Conservation (phyloP, 2,797 vertebrate genomes). For the Australoheros facetus region DNA sequence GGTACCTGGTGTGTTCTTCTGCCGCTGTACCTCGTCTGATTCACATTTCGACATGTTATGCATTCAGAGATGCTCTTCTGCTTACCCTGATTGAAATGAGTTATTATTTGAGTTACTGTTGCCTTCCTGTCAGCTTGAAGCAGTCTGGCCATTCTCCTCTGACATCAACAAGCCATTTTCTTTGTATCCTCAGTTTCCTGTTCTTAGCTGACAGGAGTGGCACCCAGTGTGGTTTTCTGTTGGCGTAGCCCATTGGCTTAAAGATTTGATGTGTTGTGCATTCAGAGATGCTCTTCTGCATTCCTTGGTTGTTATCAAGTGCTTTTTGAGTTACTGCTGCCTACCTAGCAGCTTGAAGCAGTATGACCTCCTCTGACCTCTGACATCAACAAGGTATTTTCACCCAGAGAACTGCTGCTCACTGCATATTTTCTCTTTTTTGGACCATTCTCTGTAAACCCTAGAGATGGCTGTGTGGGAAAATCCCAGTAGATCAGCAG, state of each 20-base stretch:
- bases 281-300: no score
- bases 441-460: background rate
- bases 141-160: no score
- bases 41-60: background rate
- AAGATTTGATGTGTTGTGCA: no score
- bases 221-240: no score
- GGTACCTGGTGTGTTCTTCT: background rate
- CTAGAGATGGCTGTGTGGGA: no score
- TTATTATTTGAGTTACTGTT: no score
- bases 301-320: background rate
- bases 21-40: background rate
- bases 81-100: background rate
- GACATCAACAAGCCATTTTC: no score
- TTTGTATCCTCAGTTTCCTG: no score
- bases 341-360: background rate
- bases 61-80: background rate
- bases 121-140: no score
- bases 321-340: background rate
- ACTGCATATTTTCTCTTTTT: background rate
- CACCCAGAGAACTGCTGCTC: background rate
- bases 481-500: background rate
- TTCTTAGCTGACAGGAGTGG: no score
- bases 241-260: no score
- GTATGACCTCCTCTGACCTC: background rate
- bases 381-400: background rate